phyloP scores from a whole-genome alignment of 2,113 vertebrate genomes.

The Sorex fumeus region DNA sequence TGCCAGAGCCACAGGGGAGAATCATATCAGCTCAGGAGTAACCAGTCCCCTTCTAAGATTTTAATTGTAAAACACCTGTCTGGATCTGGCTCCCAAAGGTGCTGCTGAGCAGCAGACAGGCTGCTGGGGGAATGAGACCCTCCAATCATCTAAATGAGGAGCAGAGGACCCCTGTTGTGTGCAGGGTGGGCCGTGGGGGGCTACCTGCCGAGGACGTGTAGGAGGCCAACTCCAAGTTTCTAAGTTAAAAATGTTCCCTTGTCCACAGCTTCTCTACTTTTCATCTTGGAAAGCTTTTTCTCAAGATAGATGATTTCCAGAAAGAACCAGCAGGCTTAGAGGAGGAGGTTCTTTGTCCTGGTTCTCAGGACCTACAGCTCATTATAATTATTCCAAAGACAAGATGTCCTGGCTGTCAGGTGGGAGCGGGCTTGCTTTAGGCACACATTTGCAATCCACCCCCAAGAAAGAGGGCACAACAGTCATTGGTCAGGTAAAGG shows the following conservation, averaged over 20 bases:
- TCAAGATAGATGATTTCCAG: not conserved
- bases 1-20: slow-evolving; percentile 47
- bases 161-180: accelerated
- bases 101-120: not conserved
- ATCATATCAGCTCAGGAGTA: slow-evolving; percentile 11
- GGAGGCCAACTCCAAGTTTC: not conserved
- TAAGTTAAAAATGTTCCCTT: not conserved
- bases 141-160: not conserved
- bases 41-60: slow-evolving; percentile 50
- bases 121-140: not conserved
- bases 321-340: not conserved
- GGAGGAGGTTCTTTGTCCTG: not conserved
- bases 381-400: too few species aligned
- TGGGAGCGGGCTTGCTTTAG: not conserved
- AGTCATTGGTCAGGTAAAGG: not conserved
- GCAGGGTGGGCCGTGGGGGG: accelerated
- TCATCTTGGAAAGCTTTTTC: not conserved
- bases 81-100: not conserved
- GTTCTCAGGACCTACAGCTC: not conserved
- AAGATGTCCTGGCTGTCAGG: not conserved
- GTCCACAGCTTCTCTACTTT: not conserved
- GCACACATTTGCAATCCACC: not conserved
- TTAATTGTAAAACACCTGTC: not conserved
- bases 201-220: too few species aligned
- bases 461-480: not conserved